phyloP scores from a whole-genome alignment of 1,140 invertebrate genomes.

The Leptoteleia sp. region DNA sequence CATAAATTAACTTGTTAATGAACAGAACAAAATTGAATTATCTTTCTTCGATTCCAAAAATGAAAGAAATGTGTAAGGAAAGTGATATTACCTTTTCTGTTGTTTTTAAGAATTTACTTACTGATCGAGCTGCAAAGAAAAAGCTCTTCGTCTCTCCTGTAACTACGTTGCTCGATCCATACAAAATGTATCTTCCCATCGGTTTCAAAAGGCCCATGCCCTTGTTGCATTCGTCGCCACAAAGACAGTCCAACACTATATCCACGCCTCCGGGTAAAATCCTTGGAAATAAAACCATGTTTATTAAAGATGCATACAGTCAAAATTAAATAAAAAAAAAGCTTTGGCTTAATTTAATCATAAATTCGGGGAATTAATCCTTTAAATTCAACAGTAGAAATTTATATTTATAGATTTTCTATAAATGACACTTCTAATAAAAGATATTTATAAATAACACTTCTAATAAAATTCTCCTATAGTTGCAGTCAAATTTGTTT shows the following conservation, averaged over 20 bases:
- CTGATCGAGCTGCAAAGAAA: slow-evolving; percentile 91
- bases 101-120: slow-evolving; percentile 81
- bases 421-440: no score
- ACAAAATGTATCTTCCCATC: slow-evolving; percentile 94
- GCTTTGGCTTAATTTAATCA: no score
- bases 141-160: slow-evolving; percentile 94
- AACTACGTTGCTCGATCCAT: slow-evolving; percentile 91
- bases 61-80: slow-evolving; percentile 22
- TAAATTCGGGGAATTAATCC: no score
- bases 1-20: no score
- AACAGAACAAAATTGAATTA: background rate
- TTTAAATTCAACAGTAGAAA: no score
- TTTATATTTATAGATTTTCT: no score
- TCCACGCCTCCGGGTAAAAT: slow-evolving; percentile 90
- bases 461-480: no score
- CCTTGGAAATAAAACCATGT: slow-evolving; percentile 76
- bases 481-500: no score
- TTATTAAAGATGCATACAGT: slow-evolving; percentile 17
- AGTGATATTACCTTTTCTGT: slow-evolving; percentile 45
- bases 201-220: slow-evolving; percentile 92
- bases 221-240: slow-evolving; percentile 93
- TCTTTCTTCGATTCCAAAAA: slow-evolving; percentile 20
- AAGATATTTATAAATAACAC: no score
- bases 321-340: no score
- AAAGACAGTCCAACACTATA: slow-evolving; percentile 92